Evolutionary conservation across 2,888 invertebrate species (phyloP), one percentile per base, ranked within the genome.

Genomic region (Aporophyla lueneburgensis): DNA sequence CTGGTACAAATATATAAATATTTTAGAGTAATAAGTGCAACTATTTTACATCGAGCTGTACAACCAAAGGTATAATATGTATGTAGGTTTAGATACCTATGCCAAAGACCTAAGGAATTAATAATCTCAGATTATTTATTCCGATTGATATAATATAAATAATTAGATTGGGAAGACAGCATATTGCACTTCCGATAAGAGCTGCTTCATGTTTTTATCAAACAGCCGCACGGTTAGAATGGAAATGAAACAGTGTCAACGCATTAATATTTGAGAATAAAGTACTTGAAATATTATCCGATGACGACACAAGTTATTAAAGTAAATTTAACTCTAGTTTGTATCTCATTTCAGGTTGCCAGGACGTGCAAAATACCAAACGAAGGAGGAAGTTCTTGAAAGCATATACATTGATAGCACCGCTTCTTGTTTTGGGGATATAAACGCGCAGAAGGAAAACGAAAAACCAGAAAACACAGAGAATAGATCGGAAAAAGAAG

Each of bases 361-460:
- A 82, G 95, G 96, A 83, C 94, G 97, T 88, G 94, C 96, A 61
- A 96, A 96, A 90, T 96, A 96, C 83, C 96, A 96, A 90, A 96
- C 96, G 54, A 97, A 96, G 84, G 97, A 96, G 90, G 97, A 96
- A 91, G 96, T 96, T 83, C 91, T 96, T 80, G 96, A 96, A 89
- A 95, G 95, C 59, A 96, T 96, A 83, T 97, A 97, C 86, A 97
- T 96, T 78, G 96, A 97, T 81, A 96, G 96, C 83, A 96, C 96
- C 65, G 96, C 94, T 70, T 96, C 96, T 83, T 96, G 96, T 89
- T 96, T 96, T 89, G 96, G 96, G 62, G 96, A 96, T 78, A 96
- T 96, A 86, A 96, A 95, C 88, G 94, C 94, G 74, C 95, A 95
- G 78, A 94, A 92, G 85, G 94, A 93, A 87, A 94, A 91, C 89